These are phyloP conservation scores for Eulemur macaco DNA, from an alignment of 2,113 vertebrate species.

Conservation along the genomic window DNA sequence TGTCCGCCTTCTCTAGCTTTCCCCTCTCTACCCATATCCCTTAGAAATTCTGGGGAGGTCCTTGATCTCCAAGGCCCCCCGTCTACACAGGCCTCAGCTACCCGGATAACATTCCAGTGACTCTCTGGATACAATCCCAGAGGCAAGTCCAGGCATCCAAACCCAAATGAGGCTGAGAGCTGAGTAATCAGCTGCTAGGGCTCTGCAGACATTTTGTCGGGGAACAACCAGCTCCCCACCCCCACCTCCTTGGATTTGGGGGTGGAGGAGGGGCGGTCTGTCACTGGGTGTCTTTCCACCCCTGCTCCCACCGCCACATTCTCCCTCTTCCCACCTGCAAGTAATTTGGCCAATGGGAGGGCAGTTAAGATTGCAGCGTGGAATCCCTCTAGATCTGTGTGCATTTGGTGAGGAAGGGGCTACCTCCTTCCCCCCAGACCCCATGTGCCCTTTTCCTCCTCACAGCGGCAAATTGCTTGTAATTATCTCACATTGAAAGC, in stretches of 20 bases:
- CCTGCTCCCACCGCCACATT: neutral
- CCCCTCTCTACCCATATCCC: neutral
- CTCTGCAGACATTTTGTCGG: conserved; percentile 55
- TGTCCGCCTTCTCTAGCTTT: neutral
- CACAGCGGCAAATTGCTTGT: conserved; percentile 86
- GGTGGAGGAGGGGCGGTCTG: conserved; percentile 35
- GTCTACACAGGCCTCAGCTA: conserved; percentile 70
- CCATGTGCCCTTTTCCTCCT: conserved; percentile 45
- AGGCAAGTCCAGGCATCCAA: conserved; percentile 73
- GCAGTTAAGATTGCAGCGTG: conserved; percentile 66
- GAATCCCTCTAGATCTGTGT: conserved; percentile 64
- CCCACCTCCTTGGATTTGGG: conserved; percentile 19
- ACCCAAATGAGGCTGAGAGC: conserved; percentile 56
- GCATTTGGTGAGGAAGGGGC: conserved; percentile 16
- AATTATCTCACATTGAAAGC: conserved; percentile 84
- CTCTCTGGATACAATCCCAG: conserved; percentile 78
- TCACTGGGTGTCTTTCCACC: conserved; percentile 47
- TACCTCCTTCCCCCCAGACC: neutral
- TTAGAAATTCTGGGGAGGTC: conserved; percentile 28
- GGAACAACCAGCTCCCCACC: conserved; percentile 38
- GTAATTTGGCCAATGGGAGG: conserved; percentile 80
- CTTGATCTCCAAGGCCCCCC: conserved; percentile 61
- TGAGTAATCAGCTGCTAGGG: conserved; percentile 71
- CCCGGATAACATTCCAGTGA: conserved; percentile 75
- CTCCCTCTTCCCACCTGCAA: conserved; percentile 78